Base-by-base conservation (phyloP, 2,113 vertebrate species). In the Camelus dromedarius region DNA sequence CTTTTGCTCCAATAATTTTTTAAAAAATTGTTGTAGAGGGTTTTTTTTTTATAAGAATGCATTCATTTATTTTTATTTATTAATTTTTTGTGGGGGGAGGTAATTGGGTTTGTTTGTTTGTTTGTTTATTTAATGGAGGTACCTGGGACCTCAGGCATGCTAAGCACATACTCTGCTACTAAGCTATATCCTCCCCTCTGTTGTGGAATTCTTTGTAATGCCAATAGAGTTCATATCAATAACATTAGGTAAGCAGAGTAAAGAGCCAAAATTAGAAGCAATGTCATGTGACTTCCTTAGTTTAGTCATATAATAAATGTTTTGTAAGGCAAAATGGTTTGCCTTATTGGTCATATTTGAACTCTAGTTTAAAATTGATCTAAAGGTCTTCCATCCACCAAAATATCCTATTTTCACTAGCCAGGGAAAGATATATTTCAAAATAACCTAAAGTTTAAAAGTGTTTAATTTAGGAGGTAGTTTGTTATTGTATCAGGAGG, bases 321-420 rank as follows among this genome's bases (percentile, higher is more conserved):
- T 95, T 93, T 81, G 30, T 97, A 22, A 88, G 38, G 58, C 32
- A 80, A 85, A 20, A 46, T 69, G n/a, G 30, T 81, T 91, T 93
- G 58, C 84, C 24, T 77, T 89, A 38, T 46, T 82, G 72, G 16
- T 89, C n/a, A 58, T 42, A 52, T 89, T 60, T 93, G 73, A 75
- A 67, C 66, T 70, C 6, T 7, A 88, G 70, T 75, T 88, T 94
- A 54, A 93, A 96, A 84, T 72, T 79, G 22, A 62, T 89, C 38
- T 62, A 54, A 2, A 75, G 32, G 26, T 83, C 73, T 90, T 93
- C 5, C 64, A 73, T 58, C 18, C 58, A 79, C 48, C 42, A 91
- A 54, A 95, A 15, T 58, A 42, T 87, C 6, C 8, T 77, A 30
- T 79, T 95, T 86, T 92, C 26, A 83, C 46, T 84, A 95, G 46